Percentiles rank a stretch among this genome's conserved stretches.
Conservation (phyloP, 2,888 invertebrate species). For the Endomychus coccineus region DNA sequence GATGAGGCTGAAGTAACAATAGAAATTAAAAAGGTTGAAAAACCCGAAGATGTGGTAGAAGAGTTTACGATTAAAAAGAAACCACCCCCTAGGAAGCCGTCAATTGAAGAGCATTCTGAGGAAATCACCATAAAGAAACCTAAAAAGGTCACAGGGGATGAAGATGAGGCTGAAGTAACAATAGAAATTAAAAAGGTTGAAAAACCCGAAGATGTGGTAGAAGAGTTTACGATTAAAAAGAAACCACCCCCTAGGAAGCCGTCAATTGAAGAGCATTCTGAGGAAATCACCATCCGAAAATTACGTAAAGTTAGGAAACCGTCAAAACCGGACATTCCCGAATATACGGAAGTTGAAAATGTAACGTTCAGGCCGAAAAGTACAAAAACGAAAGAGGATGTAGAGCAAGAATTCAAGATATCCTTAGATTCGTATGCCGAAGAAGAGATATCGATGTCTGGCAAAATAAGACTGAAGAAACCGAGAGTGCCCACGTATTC, state of each 20-base stretch:
- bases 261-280: constrained; percentile 52
- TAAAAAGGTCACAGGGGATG: constrained; percentile 14
- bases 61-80: constrained; percentile 26
- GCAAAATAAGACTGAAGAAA: constrained; percentile 72
- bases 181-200: constrained; percentile 27
- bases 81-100: constrained; percentile 16
- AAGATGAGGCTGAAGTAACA: constrained; percentile 28
- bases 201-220: constrained; percentile 32
- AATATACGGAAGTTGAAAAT: constrained; percentile 67
- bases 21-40: constrained; percentile 16
- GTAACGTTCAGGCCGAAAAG: constrained; percentile 72
- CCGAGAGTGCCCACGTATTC: constrained; percentile 64
- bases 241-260: constrained; percentile 47
- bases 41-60: constrained; percentile 18
- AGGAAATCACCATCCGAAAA: constrained; percentile 68
- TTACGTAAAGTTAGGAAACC: constrained; percentile 61
- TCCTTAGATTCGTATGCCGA: constrained; percentile 78
- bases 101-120: constrained; percentile 28
- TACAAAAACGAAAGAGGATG: constrained; percentile 75
- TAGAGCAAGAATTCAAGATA: constrained; percentile 85
- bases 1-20: constrained; percentile 18
- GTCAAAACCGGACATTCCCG: constrained; percentile 57
- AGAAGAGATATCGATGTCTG: constrained; percentile 80
- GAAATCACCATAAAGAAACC: constrained; percentile 18
- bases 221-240: constrained; percentile 50